A percentile compares a stretch with the other conserved stretches of the same genome.
These are phyloP conservation scores for Hycleus phaleratus DNA, from an alignment of 1,140 invertebrate genomes.

Conservation along the genomic window DNA sequence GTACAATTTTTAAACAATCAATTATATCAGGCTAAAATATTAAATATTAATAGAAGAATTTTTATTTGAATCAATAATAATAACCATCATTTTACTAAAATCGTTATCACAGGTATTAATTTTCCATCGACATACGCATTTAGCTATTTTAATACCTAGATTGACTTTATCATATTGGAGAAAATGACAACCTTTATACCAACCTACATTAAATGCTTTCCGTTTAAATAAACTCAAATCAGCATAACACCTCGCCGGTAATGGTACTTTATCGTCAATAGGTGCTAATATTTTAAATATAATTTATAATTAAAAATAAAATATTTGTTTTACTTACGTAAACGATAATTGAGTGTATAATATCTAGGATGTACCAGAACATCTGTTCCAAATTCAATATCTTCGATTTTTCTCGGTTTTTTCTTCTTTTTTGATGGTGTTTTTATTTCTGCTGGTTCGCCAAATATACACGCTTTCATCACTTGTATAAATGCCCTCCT, in stretches of 20 bases:
- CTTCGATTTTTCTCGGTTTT: no score
- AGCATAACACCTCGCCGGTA: slow-evolving; percentile 43
- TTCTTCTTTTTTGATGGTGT: no score
- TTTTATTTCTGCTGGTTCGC: no score
- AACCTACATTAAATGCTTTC: slow-evolving; percentile 64
- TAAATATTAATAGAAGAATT: not conserved
- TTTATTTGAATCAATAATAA: not conserved
- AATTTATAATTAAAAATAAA: no score
- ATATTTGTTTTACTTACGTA: no score
- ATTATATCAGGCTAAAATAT: not conserved
- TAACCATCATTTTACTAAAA: not conserved
- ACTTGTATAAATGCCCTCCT: not conserved
- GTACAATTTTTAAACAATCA: slow-evolving; percentile 7
- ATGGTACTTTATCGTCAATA: no score
- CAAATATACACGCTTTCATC: slow-evolving; percentile 4
- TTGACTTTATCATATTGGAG: not conserved
- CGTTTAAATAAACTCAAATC: slow-evolving; percentile 61
- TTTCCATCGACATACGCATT: no score
- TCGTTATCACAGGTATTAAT: not conserved
- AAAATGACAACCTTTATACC: slow-evolving; percentile 60
- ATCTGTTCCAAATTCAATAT: no score
- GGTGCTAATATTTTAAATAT: no score
- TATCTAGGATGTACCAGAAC: no score
- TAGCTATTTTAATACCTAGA: no score
- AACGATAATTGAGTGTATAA: no score